These are phyloP conservation scores for Eristalis arbustorum DNA, from an alignment of 2,888 invertebrate genomes.

Conservation along the genomic window DNA sequence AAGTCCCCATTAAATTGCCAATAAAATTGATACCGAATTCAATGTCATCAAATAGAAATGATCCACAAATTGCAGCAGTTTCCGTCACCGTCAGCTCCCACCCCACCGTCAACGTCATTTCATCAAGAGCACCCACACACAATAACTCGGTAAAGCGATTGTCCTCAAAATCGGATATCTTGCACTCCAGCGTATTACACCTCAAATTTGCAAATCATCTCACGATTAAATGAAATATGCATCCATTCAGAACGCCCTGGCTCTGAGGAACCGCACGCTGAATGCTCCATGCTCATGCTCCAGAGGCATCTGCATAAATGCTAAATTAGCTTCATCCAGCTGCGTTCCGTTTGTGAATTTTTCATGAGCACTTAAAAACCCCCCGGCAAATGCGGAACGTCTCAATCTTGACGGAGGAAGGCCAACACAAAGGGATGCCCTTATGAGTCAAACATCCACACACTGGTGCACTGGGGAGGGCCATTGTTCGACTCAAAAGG, in stretches of 20 bases:
- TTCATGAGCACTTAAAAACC: constrained; percentile 53
- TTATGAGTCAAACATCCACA: constrained; percentile 33
- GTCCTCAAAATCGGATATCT: constrained; percentile 2
- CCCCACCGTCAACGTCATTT: background rate
- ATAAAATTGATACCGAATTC: too few species aligned
- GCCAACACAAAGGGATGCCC: constrained; percentile 55
- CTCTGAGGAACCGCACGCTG: background rate
- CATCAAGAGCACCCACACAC: background rate
- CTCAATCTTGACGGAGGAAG: background rate
- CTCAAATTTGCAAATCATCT: constrained; percentile 33
- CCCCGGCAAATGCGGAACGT: constrained; percentile 4
- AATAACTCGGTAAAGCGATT: background rate
- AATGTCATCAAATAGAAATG: too few species aligned
- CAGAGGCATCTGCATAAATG: constrained; percentile 45
- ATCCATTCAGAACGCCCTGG: background rate
- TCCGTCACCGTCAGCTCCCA: too few species aligned
- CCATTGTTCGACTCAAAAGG: constrained; percentile 24
- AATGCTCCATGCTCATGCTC: constrained; percentile 1
- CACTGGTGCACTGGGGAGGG: background rate
- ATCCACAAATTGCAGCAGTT: too few species aligned
- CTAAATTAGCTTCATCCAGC: constrained; percentile 45
- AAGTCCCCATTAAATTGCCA: too few species aligned
- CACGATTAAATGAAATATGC: constrained; percentile 52
- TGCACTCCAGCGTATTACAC: constrained; percentile 9
- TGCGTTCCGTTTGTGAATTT: constrained; percentile 44